Conservation (phyloP, 2,113 vertebrate genomes). For the Larimichthys polyactis region DNA sequence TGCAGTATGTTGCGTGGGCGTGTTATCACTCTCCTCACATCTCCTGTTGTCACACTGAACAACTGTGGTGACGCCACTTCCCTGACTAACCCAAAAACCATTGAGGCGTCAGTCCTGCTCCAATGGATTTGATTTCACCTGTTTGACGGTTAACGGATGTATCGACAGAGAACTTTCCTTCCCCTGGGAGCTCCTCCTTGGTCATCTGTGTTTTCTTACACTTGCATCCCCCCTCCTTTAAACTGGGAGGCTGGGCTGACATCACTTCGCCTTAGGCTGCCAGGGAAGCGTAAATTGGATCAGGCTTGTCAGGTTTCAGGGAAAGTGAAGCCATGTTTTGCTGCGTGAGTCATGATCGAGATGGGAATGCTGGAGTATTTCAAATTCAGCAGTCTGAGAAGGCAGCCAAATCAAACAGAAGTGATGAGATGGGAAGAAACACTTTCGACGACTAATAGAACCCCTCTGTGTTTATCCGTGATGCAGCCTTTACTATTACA, state of each 20-base stretch:
- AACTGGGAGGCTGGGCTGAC: conserved; percentile 48
- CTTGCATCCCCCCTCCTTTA: conserved; percentile 25
- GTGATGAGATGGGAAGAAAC: background rate
- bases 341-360: conserved; percentile 23
- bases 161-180: conserved; percentile 6
- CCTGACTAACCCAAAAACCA: conserved; percentile 24
- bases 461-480: background rate
- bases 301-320: conserved; percentile 60
- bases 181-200: conserved; percentile 38
- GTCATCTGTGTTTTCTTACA: conserved; percentile 31
- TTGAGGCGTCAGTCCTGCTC: background rate
- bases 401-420: conserved; percentile 22
- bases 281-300: conserved; percentile 43
- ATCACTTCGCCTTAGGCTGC: conserved; percentile 30
- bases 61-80: conserved; percentile 18
- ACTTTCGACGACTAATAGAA: background rate
- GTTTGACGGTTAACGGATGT: background rate
- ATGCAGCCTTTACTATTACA: background rate
- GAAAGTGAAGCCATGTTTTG: conserved; percentile 34
- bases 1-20: background rate
- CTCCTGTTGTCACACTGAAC: conserved; percentile 24
- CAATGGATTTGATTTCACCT: conserved; percentile 46
- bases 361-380: conserved; percentile 25
- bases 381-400: conserved; percentile 2
- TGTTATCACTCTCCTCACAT: conserved; percentile 31